phyloP scores from a whole-genome alignment of 30 jellyfish, hydroid and myxozoan species.

The Aurelia sp. region DNA sequence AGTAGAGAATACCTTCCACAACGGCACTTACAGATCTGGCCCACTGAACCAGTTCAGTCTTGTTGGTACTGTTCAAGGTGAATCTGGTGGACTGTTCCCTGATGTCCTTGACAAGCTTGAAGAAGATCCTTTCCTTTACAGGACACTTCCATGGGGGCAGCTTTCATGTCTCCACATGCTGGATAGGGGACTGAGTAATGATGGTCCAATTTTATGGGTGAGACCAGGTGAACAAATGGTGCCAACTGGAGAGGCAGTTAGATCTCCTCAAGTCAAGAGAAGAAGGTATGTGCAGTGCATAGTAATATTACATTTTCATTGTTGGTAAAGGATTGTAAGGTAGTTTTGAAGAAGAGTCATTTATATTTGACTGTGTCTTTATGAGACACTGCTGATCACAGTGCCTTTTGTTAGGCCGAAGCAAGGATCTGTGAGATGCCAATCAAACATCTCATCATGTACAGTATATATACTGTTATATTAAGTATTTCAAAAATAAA shows the following conservation, averaged over 20 bases:
- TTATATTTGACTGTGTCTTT: too few species aligned
- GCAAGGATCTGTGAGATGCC: too few species aligned
- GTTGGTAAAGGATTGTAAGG: too few species aligned
- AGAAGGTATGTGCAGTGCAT: slow-evolving; percentile 64
- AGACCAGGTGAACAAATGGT: slow-evolving; percentile 99
- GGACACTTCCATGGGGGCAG: slow-evolving; percentile 97
- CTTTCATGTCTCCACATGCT: slow-evolving; percentile 72
- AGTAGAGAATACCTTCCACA: slow-evolving; percentile 76
- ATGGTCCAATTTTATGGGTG: slow-evolving; percentile 98
- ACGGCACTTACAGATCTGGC: slow-evolving; percentile 97
- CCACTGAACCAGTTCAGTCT: slow-evolving; percentile 85
- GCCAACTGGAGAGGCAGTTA: slow-evolving; percentile 88
- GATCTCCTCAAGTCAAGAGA: slow-evolving; percentile 77
- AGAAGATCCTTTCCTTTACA: slow-evolving; percentile 87
- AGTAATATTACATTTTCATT: too few species aligned
- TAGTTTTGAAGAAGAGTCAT: too few species aligned
- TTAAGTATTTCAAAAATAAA: too few species aligned
- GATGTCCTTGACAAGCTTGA: slow-evolving; percentile 83
- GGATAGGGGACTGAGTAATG: slow-evolving; percentile 85
- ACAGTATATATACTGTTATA: too few species aligned
- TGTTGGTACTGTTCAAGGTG: slow-evolving; percentile 98
- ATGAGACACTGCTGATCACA: too few species aligned
- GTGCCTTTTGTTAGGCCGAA: too few species aligned
- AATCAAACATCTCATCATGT: too few species aligned
- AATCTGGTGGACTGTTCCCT: slow-evolving; percentile 93